These are phyloP conservation scores for Phasia obesa DNA, from an alignment of 2,888 invertebrate genomes.

Conservation along the genomic window DNA sequence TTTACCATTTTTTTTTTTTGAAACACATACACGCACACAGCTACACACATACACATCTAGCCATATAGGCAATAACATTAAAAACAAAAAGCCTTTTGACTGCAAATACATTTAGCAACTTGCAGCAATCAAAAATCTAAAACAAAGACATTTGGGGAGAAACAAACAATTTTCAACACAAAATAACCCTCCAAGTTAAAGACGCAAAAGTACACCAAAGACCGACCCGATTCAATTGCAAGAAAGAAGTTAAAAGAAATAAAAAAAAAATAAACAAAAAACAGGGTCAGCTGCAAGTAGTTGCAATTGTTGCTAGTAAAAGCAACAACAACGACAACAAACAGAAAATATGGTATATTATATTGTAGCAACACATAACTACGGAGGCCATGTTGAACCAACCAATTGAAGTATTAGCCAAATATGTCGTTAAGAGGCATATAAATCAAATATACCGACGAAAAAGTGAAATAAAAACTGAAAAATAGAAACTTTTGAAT, in stretches of 20 bases:
- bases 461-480: slow-evolving; percentile 37
- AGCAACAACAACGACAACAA: slow-evolving; percentile 36
- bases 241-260: slow-evolving; percentile 37
- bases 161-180: slow-evolving; percentile 42
- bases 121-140: slow-evolving; percentile 56
- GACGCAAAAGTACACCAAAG: slow-evolving; percentile 43
- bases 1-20: slow-evolving; percentile 59
- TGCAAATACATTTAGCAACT: slow-evolving; percentile 38
- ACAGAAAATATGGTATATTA: slow-evolving; percentile 59
- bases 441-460: slow-evolving; percentile 66
- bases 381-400: slow-evolving; percentile 69
- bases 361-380: slow-evolving; percentile 60
- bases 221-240: slow-evolving; percentile 43
- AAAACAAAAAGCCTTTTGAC: slow-evolving; percentile 48
- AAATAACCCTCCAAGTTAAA: slow-evolving; percentile 59
- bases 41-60: slow-evolving; percentile 22
- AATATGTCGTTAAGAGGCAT: slow-evolving; percentile 71
- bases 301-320: slow-evolving; percentile 67
- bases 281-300: slow-evolving; percentile 70
- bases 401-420: slow-evolving; percentile 70
- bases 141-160: slow-evolving; percentile 68
- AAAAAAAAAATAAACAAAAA: slow-evolving; percentile 45
- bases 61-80: slow-evolving; percentile 16
- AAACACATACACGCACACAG: slow-evolving; percentile 39
- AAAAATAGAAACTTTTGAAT: slow-evolving; percentile 56